A percentile compares a stretch with the other conserved stretches of the same genome.
Conservation (phyloP, 2,888 invertebrate species). For the Nysson spinosus region DNA sequence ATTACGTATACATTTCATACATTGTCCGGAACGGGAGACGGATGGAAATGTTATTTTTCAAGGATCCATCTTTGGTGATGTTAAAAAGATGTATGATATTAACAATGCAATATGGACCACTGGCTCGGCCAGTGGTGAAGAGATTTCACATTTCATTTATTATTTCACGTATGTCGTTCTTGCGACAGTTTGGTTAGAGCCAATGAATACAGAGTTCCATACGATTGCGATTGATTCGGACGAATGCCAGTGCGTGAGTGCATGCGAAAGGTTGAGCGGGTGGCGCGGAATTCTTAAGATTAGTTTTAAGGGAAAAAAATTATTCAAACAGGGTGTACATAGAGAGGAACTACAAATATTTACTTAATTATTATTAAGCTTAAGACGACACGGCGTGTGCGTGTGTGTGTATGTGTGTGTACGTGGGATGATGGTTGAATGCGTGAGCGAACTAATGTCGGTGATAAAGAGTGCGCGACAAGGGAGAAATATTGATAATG, state of each 20-base stretch:
- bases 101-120: too few relatives aligned
- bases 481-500: conserved; percentile 5
- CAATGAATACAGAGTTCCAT: conserved; percentile 20
- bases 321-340: conserved; percentile 75
- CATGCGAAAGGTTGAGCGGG: conserved; percentile 1
- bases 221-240: conserved; percentile 1
- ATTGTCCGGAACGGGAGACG: too few relatives aligned
- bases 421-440: too few relatives aligned
- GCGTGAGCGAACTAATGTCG: too few relatives aligned
- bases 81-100: too few relatives aligned
- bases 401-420: conserved; percentile 47
- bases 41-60: too few relatives aligned
- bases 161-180: too few relatives aligned
- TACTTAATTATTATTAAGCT: conserved; percentile 75
- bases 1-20: too few relatives aligned
- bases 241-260: not conserved
- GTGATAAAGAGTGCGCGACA: conserved; percentile 43
- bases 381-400: conserved; percentile 36
- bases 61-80: too few relatives aligned
- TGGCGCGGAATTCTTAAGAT: conserved; percentile 25
- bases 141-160: not conserved
- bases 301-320: conserved; percentile 52
- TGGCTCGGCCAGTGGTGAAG: not conserved
- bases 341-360: conserved; percentile 74
- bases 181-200: too few relatives aligned